Conservation (phyloP, 37 sponge, comb jelly and placozoan genomes). For the Amphimedon queenslandica region DNA sequence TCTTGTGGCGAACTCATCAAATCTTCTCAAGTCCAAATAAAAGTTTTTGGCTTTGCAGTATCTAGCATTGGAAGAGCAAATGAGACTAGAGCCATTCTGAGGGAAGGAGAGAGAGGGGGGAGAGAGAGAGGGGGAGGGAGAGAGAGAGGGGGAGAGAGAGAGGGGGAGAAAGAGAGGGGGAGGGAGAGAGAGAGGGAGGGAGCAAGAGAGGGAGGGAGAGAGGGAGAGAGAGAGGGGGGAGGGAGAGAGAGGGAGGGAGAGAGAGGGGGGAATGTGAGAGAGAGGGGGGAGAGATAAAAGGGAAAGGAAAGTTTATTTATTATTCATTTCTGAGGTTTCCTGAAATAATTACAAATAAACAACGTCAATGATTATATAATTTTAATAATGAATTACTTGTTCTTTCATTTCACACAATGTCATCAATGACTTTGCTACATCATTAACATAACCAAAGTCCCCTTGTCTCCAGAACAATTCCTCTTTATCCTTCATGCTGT, state of each 20-base stretch:
- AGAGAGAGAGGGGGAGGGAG: not conserved
- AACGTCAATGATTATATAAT: no score
- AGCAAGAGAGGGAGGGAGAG: no score
- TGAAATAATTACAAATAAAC: no score
- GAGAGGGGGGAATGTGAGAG: no score
- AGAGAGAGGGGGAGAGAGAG: no score
- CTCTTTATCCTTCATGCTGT: slow-evolving; percentile 72
- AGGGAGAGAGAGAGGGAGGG: no score
- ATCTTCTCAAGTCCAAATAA: slow-evolving; percentile 71
- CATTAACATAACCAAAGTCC: slow-evolving; percentile 86
- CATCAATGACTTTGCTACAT: slow-evolving; percentile 52
- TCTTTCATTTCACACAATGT: slow-evolving; percentile 53
- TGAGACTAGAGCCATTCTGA: slow-evolving; percentile 55
- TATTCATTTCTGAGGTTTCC: no score
- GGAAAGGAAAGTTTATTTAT: no score
- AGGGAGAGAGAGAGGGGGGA: no score
- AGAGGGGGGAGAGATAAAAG: no score
- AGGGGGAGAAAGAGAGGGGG: no score
- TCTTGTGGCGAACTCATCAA: slow-evolving; percentile 32
- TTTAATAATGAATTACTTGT: slow-evolving; percentile 20
- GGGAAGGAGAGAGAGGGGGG: not conserved
- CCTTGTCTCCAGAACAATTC: slow-evolving; percentile 77
- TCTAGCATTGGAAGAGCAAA: slow-evolving; percentile 54
- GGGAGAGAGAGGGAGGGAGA: no score
- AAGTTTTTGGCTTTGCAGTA: slow-evolving; percentile 72